These are phyloP conservation scores for Talpa occidentalis DNA, from an alignment of 2,113 vertebrate species.

Conservation along the genomic window DNA sequence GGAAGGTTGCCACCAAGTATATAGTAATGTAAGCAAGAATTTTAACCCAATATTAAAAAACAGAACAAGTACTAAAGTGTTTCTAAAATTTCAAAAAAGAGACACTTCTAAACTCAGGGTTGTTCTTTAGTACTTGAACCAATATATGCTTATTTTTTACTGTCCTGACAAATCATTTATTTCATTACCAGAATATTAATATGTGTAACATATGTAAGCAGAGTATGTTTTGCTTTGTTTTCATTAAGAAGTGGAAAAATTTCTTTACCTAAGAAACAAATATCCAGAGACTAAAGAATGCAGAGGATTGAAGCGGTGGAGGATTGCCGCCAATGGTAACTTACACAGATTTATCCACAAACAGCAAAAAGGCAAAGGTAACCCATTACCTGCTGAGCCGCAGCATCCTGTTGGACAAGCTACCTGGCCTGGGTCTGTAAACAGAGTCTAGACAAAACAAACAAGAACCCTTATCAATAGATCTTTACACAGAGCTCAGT, in stretches of 20 bases:
- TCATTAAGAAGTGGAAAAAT: background rate
- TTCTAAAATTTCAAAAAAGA: background rate
- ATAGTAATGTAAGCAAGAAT: background rate
- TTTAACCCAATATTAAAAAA: conserved; percentile 37
- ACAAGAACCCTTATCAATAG: conserved; percentile 57
- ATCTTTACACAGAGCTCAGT: conserved; percentile 53
- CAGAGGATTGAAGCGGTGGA: background rate
- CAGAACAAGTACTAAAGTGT: background rate
- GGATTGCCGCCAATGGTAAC: background rate
- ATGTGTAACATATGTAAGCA: background rate
- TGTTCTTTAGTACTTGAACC: conserved; percentile 12
- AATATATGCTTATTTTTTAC: conserved; percentile 23
- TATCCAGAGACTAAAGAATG: background rate
- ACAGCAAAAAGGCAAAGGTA: background rate
- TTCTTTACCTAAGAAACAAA: background rate
- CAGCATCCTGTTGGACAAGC: conserved; percentile 98
- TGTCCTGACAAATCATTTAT: background rate
- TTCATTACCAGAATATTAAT: background rate
- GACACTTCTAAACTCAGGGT: background rate
- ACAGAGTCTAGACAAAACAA: conserved; percentile 91
- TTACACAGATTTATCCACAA: background rate
- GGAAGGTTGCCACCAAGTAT: background rate
- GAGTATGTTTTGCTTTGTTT: background rate
- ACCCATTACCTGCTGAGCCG: conserved; percentile 93
- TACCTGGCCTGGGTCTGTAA: conserved; percentile 97